Base-by-base conservation (phyloP, 2,113 vertebrate genomes). In the Pteronura brasiliensis region DNA sequence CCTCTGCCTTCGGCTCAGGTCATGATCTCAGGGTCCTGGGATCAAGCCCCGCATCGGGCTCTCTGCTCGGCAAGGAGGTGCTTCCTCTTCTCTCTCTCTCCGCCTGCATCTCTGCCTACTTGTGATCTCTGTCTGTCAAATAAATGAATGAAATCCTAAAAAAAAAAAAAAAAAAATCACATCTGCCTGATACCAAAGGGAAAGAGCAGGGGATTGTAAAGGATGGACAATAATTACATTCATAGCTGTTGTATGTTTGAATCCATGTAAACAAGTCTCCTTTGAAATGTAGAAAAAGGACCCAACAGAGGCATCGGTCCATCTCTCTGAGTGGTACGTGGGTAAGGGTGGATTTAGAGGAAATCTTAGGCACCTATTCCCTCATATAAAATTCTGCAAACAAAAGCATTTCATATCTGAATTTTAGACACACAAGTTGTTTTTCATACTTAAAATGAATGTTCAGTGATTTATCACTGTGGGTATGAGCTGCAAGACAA, bases 381-480 rank as follows among this genome's bases (percentile, higher is more conserved):
- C 17, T 69, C 47, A 80, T 3, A 72, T 21, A 83, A 90, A 83
- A 84, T 39, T 63, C 77, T 85, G 42, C 14, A 95, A 83, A 55
- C 55, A 80, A 76, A 90, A 74, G 36, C 44, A 80, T 76, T 86
- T 90, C 49, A 42, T 39, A 71, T 44, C 36, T 83, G 55, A 85
- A 77, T 74, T 36, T 77, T 69, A 95, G 65, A 71, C 25, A 77
- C 31, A 6, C 17, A 39, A 57, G 21, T 65, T 71, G 20, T 57
- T 92, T 83, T 95, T 85, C 76, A 59, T 71, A 81, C 81, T 91
- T 77, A 59, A 47, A 90, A 85, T 93, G 49, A 23, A 80, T 57
- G 21, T 59, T 93, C 72, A 84, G 14, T 90, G 69, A 71, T 71
- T 90, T 77, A 69, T 61, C 21, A 55, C 31, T 47, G 90, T 61